Evolutionary conservation across 2,797 vertebrate genomes (phyloP), one percentile per base, ranked within the genome.

Genomic region (Taeniopygia guttata): DNA sequence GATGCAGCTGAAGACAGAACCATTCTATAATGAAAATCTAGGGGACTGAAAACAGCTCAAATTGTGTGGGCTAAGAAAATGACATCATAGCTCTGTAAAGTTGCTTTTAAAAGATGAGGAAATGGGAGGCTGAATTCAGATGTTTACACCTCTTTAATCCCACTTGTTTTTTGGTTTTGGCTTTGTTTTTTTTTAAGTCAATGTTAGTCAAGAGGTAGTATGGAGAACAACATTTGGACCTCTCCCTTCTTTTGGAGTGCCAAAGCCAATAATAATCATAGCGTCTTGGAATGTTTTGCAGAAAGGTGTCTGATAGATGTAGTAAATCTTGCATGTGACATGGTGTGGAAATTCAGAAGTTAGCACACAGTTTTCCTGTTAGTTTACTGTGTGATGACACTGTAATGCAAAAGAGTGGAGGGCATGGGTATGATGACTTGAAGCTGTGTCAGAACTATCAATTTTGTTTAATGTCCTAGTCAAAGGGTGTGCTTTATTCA

Each of bases 81-180:
- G 16, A 88, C 72, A 73, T 83, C 68, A 93, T 58, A 72, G 49
- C 32, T 91, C 75, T 88, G 59, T 68, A n/a, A 94, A 95, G 55
- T 46, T 94, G 32, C 68, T 92, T 95, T 88, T 84, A 83, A 85
- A 83, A 73, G 43, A 75, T 87, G 89, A 93, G 42, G 73, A 67
- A 93, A 76, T 76, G 49, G 51, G 82, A 94, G 42, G 45, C 42
- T 92, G 81, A 89, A 93, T 91, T 93, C 45, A 86, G 45, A 88
- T 89, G 66, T 79, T 96, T 94, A 51, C 59, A 93, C 51, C 48
- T 77, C 73, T 90, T 85, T 87, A 84, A 74, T 89, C 30, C 43
- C 15, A 20, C 30, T 77, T 52, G 9, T 52, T 4, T 42, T 10
- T 63, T 86, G 15, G 8, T 42, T 62, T 78, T 48, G 11, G 5